Conservation (phyloP, 2,888 invertebrate species). For the Agelastica alni region DNA sequence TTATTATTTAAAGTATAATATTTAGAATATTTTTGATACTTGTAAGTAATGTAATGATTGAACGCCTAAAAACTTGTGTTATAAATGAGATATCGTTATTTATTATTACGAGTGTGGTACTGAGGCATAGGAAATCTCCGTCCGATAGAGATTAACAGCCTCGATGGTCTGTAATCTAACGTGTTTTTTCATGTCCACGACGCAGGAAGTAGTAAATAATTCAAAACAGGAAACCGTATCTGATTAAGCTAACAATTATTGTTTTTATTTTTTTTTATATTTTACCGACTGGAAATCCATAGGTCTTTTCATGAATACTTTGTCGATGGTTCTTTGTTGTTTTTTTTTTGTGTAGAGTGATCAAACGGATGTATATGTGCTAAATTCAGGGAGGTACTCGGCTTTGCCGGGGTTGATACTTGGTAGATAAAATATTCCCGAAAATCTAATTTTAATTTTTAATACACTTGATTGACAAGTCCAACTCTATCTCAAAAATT, state of each 20-base stretch:
- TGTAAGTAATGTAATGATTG: too few relatives aligned
- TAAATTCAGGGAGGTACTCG: constrained; percentile 8
- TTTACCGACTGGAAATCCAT: constrained; percentile 23
- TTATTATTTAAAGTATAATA: too few relatives aligned
- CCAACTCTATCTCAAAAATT: too few relatives aligned
- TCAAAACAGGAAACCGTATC: constrained; percentile 37
- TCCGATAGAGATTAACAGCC: constrained; percentile 15
- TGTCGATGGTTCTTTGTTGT: not conserved
- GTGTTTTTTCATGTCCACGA: constrained; percentile 21
- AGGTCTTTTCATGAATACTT: constrained; percentile 19
- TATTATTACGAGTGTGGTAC: too few relatives aligned
- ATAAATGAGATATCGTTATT: too few relatives aligned
- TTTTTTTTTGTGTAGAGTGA: not conserved
- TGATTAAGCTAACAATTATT: constrained; percentile 33
- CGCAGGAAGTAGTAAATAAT: constrained; percentile 37
- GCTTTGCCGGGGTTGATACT: too few relatives aligned
- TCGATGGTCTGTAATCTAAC: constrained; percentile 17
- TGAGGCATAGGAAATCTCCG: constrained; percentile 12
- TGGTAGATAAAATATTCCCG: too few relatives aligned
- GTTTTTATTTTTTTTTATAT: constrained; percentile 22
- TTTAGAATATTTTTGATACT: too few relatives aligned
- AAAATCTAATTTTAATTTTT: too few relatives aligned
- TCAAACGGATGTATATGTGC: constrained; percentile 1
- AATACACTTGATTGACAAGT: too few relatives aligned
- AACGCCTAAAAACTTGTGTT: too few relatives aligned